A percentile compares a stretch with the other conserved stretches of the same genome.
phyloP scores from a whole-genome alignment of 2,113 vertebrate genomes.

The Microcebus lehilahytsara region DNA sequence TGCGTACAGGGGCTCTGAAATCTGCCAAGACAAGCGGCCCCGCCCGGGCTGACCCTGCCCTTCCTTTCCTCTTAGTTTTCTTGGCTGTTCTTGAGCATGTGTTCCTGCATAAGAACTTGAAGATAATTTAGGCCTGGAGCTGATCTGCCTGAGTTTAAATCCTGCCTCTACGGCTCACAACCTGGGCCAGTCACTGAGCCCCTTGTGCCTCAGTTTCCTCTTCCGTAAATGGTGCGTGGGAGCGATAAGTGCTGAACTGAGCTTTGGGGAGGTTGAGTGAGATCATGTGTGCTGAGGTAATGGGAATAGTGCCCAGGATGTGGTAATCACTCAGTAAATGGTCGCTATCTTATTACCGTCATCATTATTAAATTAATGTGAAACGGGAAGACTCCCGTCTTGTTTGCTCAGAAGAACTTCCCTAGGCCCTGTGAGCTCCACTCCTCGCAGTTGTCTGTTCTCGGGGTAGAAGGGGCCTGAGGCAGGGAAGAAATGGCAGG shows the following conservation, averaged over 20 bases:
- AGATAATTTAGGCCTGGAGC: neutral
- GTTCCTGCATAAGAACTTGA: neutral
- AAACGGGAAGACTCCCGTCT: neutral
- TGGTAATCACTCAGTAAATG: neutral
- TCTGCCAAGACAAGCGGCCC: no score
- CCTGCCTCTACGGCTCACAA: neutral
- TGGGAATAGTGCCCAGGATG: fast-evolving
- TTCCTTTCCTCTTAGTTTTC: neutral
- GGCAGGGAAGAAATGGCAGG: neutral
- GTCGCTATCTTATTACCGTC: neutral
- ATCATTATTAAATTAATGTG: no score
- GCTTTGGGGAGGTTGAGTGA: neutral
- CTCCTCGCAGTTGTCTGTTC: neutral
- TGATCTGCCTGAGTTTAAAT: neutral
- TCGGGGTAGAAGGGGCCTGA: neutral
- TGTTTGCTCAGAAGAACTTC: neutral
- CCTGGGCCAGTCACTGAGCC: neutral
- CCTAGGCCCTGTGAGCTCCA: neutral
- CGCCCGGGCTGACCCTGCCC: neutral
- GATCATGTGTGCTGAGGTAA: neutral
- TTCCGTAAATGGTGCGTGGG: neutral
- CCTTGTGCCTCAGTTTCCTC: neutral
- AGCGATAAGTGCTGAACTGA: neutral
- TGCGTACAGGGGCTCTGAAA: neutral
- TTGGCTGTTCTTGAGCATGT: neutral